phyloP scores from a whole-genome alignment of 2,113 vertebrate genomes.

The Prinia subflava region DNA sequence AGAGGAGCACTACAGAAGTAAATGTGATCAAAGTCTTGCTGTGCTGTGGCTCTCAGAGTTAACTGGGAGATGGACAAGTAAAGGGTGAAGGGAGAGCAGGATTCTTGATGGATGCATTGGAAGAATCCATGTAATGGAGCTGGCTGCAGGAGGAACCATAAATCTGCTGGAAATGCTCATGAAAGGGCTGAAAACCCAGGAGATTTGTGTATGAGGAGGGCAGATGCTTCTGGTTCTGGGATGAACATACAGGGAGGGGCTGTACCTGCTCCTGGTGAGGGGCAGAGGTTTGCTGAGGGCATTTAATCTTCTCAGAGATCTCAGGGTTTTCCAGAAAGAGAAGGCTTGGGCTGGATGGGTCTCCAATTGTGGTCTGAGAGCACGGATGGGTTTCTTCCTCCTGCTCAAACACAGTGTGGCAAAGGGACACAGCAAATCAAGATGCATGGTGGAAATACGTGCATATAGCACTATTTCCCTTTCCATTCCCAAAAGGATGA shows the following conservation, averaged over 20 bases:
- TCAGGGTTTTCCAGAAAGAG: neutral
- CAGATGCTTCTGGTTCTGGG: neutral
- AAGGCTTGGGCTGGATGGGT: neutral
- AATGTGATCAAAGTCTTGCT: neutral
- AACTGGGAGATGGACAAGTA: neutral
- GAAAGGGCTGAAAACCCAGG: neutral
- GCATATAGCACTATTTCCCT: neutral
- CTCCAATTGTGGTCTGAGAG: accelerated
- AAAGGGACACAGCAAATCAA: neutral
- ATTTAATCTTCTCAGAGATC: neutral
- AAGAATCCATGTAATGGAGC: neutral
- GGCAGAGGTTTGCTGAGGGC: neutral
- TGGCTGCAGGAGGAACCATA: neutral
- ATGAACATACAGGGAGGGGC: neutral
- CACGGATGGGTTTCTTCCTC: neutral
- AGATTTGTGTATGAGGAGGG: neutral
- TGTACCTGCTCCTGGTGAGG: neutral
- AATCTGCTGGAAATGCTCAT: slow-evolving; percentile 10
- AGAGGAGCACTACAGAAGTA: neutral
- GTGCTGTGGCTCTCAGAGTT: neutral
- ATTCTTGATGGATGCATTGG: neutral
- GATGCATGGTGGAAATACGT: neutral
- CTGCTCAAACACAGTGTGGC: neutral
- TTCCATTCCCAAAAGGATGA: neutral
- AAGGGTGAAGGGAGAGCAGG: neutral